Evolutionary conservation across 2,797 vertebrate species (phyloP), one percentile per base, ranked within the genome.

Genomic region (Spea hammondii): DNA sequence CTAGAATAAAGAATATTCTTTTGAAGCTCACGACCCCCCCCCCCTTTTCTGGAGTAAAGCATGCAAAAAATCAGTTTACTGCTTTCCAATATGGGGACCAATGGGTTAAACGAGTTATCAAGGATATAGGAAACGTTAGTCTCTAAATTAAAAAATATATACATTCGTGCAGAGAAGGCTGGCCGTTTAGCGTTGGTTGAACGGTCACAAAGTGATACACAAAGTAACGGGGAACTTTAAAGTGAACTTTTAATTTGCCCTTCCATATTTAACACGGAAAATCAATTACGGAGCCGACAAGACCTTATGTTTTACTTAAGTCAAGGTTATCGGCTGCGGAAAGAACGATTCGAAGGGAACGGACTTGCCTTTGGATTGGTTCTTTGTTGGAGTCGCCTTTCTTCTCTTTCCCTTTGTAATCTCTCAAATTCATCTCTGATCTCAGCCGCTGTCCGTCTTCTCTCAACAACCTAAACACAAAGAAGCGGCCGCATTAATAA

Each of bases 371-470:
- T 99, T 84, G 98, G 98, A 84, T 99, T 99, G 87, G 98, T 99
- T 89, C 97, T 91, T 89, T 99, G 97, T 85, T 98, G 97, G 65
- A 99, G 93, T 53, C 97, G 86, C 80, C 97, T 92, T 84, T 99
- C 97, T 74, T 99, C 98, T 47, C 97, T 90, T 85, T 99, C 97
- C 67, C 90, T 94, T 86, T 99, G 96, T 84, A 99, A 92, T 72
- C 96, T 95, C 86, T 98, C 97, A 65, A 96, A 99, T 88, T 99
- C 98, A 76, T 99, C 98, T 80, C 95, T 91, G 84, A 99, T 99
- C 88, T 99, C 98, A 1, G 94, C 94, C 1, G 97, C 95, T 7
- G 96, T 97, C 88, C 96, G 92, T 88, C 88, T 96, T 85, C 97
- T 94, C 79, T 99, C 97, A 88, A 99, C 96, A 83, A 99, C 94